Percentiles rank a stretch among this genome's conserved stretches.
These are phyloP conservation scores for Tangara arthus DNA, from an alignment of 2,797 vertebrate genomes.

Conservation along the genomic window DNA sequence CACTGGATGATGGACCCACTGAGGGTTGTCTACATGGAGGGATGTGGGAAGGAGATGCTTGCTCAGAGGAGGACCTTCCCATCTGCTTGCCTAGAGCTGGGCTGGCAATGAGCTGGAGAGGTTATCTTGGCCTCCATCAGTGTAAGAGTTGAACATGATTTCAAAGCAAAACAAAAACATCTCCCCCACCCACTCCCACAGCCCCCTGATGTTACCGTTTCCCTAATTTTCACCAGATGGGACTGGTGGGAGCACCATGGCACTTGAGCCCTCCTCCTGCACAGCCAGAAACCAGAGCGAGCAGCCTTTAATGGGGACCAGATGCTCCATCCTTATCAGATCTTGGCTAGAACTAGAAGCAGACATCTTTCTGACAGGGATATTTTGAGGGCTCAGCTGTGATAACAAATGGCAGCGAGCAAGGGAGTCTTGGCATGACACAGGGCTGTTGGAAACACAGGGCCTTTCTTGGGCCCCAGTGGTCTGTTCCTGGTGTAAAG, in stretches of 20 bases:
- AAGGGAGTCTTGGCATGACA: slow-evolving; percentile 32
- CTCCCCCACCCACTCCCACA: background rate
- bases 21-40: background rate
- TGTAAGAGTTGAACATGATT: slow-evolving; percentile 61
- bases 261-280: background rate
- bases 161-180: slow-evolving; percentile 62
- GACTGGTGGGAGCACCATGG: slow-evolving; percentile 2
- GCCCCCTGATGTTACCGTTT: slow-evolving; percentile 40
- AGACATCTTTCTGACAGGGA: slow-evolving; percentile 60
- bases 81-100: background rate
- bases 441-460: background rate
- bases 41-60: background rate
- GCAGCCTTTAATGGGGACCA: slow-evolving; percentile 63
- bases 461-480: background rate
- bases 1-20: background rate
- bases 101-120: background rate
- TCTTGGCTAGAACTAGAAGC: slow-evolving; percentile 55
- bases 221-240: slow-evolving; percentile 70
- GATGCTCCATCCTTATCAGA: slow-evolving; percentile 68
- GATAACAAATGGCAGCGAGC: slow-evolving; percentile 59
- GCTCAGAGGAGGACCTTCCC: background rate
- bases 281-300: background rate
- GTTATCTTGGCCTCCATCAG: slow-evolving; percentile 56
- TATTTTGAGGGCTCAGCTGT: slow-evolving; percentile 68
- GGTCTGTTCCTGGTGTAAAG: background rate